Base-by-base conservation (phyloP, 92 coral and sea anemone genomes). In the Porites rus region DNA sequence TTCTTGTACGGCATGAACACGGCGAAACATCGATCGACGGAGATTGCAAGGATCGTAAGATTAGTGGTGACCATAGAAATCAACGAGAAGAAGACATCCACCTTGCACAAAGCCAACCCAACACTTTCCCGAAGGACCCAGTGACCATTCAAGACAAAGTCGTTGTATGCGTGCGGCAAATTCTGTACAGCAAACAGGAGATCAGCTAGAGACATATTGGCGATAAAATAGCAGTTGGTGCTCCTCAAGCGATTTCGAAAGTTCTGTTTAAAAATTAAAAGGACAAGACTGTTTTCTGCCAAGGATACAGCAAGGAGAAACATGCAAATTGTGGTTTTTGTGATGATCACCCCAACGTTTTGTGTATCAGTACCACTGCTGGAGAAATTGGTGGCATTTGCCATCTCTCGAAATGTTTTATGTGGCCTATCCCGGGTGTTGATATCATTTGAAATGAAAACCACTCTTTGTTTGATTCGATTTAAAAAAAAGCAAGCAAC, bases 151-250 rank as follows among this genome's bases (percentile, higher is more conserved):
- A 85, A 66, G 6, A 85, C 17, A 10, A 75, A 18, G 63, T 76
- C 19, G 77, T 75, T 77, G 67, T 75, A 75, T 2, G 83, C 76
- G 4, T 14, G 77, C 21, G 82, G 83, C 10, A 76, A 14, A 17
- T 77, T 85, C 73, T 85, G 88, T 10, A 76, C 7, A 28, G 88
- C 78, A 10, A 85, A 85, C 7, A 85, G 88, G 51, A 28, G 58
- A n/a, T 85, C 88, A 22, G 88, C 68, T 11, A 75, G 17, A 2
- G 88, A 65, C 88, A 85, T 85, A 51, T 85, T 85, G 9, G 88
- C 83, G 0, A 85, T 76, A 58, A 85, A 76, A 43, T 51, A 85
- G 28, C 76, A 65, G 74, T 85, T 85, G 6, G 83, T 75, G 14
- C 83, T 85, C 17, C 88, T 51, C 69, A 85, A 19, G 7, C 77